Percentiles rank a stretch among this genome's conserved stretches.
These are phyloP conservation scores for Tenrec ecaudatus DNA, from an alignment of 2,113 vertebrate species.

Conservation along the genomic window DNA sequence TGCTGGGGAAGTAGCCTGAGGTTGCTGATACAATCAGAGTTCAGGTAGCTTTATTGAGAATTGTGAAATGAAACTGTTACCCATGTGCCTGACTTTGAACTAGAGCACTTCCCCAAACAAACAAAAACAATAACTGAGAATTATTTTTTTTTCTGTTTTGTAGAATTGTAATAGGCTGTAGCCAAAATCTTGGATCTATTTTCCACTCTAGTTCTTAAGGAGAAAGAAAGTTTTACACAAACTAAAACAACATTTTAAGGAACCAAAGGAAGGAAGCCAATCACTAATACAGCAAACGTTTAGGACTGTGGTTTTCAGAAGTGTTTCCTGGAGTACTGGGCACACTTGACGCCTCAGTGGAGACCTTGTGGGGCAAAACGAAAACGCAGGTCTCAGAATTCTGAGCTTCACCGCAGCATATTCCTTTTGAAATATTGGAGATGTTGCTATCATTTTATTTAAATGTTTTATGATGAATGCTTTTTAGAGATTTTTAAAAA, in stretches of 20 bases:
- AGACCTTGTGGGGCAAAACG: accelerated
- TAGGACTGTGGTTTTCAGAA: not conserved
- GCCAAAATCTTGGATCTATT: not conserved
- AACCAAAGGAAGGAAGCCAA: not conserved
- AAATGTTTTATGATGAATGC: not conserved
- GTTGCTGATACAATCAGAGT: conserved; percentile 84
- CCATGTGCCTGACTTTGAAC: conserved; percentile 76
- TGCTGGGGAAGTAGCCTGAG: conserved; percentile 85
- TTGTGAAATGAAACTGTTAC: conserved; percentile 84
- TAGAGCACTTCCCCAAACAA: conserved; percentile 73
- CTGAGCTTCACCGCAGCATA: not conserved
- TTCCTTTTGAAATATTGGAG: not conserved
- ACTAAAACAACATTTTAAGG: not conserved
- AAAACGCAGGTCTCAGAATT: not conserved
- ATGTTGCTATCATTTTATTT: not conserved
- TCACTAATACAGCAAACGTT: not conserved
- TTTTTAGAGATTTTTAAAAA: conserved; percentile 15
- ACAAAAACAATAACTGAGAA: conserved; percentile 61
- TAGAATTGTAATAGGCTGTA: conserved; percentile 60
- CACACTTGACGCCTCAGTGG: not conserved
- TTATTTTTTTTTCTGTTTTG: not conserved
- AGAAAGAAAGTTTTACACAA: conserved; percentile 8
- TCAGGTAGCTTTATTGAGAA: conserved; percentile 84
- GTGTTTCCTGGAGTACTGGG: too few relatives aligned
- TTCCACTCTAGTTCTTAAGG: not conserved